Conservation (phyloP, 1,140 invertebrate species). For the Xylocopa sonorina region DNA sequence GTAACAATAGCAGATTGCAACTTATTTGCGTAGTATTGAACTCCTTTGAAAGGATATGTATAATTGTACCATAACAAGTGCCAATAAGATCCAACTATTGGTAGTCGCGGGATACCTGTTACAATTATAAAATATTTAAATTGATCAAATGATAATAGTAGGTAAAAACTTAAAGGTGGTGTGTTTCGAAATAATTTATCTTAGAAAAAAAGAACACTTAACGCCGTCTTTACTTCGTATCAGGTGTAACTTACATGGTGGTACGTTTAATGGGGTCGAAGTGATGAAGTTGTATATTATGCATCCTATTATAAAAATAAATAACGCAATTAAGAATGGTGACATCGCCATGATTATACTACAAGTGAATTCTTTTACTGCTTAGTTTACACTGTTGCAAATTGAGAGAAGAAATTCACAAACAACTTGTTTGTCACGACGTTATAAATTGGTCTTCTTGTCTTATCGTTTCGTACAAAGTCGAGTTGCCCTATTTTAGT, state of each 20-base stretch:
- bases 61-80: conserved; percentile 70
- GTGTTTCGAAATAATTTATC: background rate
- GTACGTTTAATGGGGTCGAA: conserved; percentile 55
- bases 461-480: background rate
- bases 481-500: too few species aligned
- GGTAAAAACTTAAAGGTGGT: background rate
- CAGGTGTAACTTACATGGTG: conserved; percentile 60
- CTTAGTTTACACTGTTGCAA: too few species aligned
- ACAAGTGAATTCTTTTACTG: too few species aligned
- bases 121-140: conserved; percentile 12
- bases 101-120: conserved; percentile 68
- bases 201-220: background rate
- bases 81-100: conserved; percentile 71
- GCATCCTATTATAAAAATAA: conserved; percentile 37
- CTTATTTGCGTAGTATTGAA: conserved; percentile 65
- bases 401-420: too few species aligned
- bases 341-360: too few species aligned
- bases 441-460: too few species aligned
- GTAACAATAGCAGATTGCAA: conserved; percentile 80
- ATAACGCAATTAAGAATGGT: conserved; percentile 34
- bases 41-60: conserved; percentile 55
- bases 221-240: too few species aligned
- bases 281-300: conserved; percentile 53
- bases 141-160: conserved; percentile 3
- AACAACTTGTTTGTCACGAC: too few species aligned